phyloP scores from a whole-genome alignment of 2,888 invertebrate species.

The Nebria salina region DNA sequence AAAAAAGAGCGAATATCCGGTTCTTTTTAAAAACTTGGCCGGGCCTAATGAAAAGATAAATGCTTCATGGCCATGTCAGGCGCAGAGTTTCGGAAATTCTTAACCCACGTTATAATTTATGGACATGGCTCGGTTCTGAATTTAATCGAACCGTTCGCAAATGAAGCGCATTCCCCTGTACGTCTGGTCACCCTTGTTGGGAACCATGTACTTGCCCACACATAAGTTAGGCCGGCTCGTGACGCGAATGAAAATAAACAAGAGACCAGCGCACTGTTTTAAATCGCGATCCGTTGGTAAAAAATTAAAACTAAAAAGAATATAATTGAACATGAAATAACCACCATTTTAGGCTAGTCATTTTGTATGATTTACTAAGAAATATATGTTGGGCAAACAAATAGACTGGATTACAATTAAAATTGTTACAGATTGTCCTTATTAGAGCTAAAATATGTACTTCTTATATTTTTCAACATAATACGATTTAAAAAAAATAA shows the following conservation, averaged over 20 bases:
- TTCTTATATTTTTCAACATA: too few species aligned
- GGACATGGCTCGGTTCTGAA: constrained; percentile 21
- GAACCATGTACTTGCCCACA: constrained; percentile 9
- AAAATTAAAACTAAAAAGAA: background rate
- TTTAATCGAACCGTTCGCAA: constrained; percentile 42
- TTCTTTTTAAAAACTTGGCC: background rate
- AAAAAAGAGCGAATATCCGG: background rate
- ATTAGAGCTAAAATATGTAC: too few species aligned
- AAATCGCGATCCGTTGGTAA: background rate
- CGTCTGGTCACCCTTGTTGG: constrained; percentile 10
- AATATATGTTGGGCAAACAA: too few species aligned
- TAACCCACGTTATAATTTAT: constrained; percentile 31
- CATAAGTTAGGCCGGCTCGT: constrained; percentile 32
- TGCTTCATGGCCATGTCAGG: background rate
- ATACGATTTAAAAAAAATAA: too few species aligned
- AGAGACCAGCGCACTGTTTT: background rate
- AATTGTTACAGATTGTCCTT: too few species aligned
- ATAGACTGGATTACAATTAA: too few species aligned
- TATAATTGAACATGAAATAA: background rate
- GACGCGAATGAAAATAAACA: constrained; percentile 24
- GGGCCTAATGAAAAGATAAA: background rate
- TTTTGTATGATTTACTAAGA: too few species aligned
- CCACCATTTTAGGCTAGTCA: background rate
- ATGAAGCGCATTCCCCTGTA: constrained; percentile 34
- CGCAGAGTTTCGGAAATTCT: background rate